Conservation (phyloP, 35 echinoderm and acorn worm genomes). For the Lytechinus variegatus region DNA sequence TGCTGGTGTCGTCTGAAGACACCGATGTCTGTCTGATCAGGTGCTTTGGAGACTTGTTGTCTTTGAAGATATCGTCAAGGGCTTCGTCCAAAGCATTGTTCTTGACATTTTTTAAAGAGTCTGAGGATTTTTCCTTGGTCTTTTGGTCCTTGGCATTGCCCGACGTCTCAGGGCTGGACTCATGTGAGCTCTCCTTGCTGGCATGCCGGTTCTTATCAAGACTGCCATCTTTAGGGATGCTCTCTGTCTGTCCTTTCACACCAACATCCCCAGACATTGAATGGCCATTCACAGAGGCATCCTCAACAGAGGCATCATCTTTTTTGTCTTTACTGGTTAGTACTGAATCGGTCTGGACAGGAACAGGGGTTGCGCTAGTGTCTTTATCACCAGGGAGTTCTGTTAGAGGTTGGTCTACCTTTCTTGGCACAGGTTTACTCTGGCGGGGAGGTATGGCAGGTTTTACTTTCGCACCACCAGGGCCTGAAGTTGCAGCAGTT, state of each 20-base stretch:
- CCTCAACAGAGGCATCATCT: conserved; percentile 16
- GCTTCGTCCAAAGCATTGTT: conserved; percentile 18
- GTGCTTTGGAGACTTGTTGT: conserved; percentile 15
- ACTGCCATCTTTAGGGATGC: not conserved
- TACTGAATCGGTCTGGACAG: not conserved
- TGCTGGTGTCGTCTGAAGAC: conserved; percentile 21
- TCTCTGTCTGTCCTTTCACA: not conserved
- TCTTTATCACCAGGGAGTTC: not conserved
- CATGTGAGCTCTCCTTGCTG: conserved; percentile 44
- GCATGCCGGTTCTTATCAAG: conserved; percentile 4
- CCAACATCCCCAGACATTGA: not conserved
- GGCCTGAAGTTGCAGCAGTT: not conserved
- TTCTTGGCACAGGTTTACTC: not conserved
- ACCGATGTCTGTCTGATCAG: not conserved
- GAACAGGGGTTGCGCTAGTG: not conserved
- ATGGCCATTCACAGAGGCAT: not conserved
- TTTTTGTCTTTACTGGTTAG: not conserved
- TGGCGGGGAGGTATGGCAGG: not conserved
- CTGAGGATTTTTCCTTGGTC: not conserved
- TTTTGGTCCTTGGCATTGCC: not conserved
- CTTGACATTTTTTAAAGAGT: not conserved
- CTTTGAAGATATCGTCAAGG: not conserved
- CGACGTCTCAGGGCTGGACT: conserved; percentile 16
- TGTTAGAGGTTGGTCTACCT: not conserved
- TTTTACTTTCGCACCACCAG: not conserved